Evolutionary conservation across 30 jellyfish, hydroid and myxozoan species (phyloP).

Genomic region (Catostylus mosaicus): DNA sequence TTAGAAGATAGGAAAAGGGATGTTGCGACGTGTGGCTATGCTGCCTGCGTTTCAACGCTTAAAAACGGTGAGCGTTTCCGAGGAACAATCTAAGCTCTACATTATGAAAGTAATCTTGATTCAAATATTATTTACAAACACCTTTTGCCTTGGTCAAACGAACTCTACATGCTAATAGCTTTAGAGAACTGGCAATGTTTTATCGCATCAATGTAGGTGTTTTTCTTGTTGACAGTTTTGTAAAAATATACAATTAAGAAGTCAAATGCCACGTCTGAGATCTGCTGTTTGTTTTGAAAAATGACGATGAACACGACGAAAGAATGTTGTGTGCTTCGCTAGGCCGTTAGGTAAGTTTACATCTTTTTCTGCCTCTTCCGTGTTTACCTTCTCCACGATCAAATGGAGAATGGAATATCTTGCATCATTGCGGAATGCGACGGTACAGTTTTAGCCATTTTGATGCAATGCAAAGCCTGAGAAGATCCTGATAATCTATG

Average conservation of each 20-base stretch:
- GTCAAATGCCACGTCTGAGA: background rate
- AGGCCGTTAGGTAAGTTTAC: background rate
- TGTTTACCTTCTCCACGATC: background rate
- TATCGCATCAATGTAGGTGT: background rate
- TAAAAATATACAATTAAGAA: too few relatives aligned
- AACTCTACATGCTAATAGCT: background rate
- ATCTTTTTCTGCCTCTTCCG: background rate
- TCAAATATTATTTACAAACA: background rate
- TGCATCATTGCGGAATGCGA: too few relatives aligned
- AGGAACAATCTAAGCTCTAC: background rate
- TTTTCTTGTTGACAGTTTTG: constrained; percentile 15
- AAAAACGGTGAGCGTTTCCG: constrained; percentile 29
- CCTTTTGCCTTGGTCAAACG: background rate
- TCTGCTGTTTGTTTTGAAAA: background rate
- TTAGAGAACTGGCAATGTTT: background rate
- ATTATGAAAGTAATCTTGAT: background rate
- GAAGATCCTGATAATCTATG: background rate
- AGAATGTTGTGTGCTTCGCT: background rate
- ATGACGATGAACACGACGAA: background rate
- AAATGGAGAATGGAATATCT: too few relatives aligned
- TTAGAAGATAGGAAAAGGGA: background rate
- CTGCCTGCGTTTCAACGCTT: background rate
- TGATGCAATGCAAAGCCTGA: too few relatives aligned
- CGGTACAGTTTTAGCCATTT: too few relatives aligned
- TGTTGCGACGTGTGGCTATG: background rate